A percentile compares a stretch with the other conserved stretches of the same genome.
phyloP scores from a whole-genome alignment of 2,888 invertebrate genomes.

The Camptogramma bilineatum region DNA sequence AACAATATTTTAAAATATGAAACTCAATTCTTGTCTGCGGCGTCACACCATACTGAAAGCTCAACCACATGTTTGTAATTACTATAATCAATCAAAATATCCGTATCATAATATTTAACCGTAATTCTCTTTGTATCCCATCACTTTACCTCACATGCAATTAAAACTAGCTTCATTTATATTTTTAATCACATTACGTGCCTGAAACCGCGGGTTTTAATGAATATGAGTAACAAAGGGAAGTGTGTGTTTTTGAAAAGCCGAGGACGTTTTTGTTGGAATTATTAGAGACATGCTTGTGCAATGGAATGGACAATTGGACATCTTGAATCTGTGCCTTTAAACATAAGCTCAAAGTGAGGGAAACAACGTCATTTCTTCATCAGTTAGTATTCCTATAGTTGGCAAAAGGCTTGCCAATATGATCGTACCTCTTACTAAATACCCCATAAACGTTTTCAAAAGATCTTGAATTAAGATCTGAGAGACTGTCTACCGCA shows the following conservation, averaged over 20 bases:
- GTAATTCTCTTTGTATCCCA: constrained; percentile 3
- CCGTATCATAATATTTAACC: not conserved
- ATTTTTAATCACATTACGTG: constrained; percentile 44
- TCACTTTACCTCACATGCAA: constrained; percentile 38
- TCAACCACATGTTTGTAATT: not conserved
- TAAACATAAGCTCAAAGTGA: too few relatives aligned
- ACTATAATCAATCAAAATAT: constrained; percentile 3
- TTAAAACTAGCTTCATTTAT: constrained; percentile 46
- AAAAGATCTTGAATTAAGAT: too few relatives aligned
- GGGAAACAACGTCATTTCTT: too few relatives aligned
- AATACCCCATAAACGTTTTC: too few relatives aligned
- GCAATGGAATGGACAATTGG: too few relatives aligned
- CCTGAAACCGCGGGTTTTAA: constrained; percentile 33
- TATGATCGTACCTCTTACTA: too few relatives aligned
- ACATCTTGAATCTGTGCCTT: not conserved
- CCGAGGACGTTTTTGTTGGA: not conserved
- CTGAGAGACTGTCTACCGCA: too few relatives aligned
- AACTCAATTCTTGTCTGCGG: not conserved
- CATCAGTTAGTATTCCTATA: too few relatives aligned
- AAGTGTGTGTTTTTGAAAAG: constrained; percentile 3
- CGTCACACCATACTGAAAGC: not conserved
- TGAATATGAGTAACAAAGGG: constrained; percentile 36
- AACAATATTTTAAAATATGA: not conserved
- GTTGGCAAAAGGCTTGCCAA: too few relatives aligned
- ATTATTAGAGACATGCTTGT: too few relatives aligned